phyloP scores from a whole-genome alignment of 1,140 invertebrate genomes.

The Aphaenogaster rudis region DNA sequence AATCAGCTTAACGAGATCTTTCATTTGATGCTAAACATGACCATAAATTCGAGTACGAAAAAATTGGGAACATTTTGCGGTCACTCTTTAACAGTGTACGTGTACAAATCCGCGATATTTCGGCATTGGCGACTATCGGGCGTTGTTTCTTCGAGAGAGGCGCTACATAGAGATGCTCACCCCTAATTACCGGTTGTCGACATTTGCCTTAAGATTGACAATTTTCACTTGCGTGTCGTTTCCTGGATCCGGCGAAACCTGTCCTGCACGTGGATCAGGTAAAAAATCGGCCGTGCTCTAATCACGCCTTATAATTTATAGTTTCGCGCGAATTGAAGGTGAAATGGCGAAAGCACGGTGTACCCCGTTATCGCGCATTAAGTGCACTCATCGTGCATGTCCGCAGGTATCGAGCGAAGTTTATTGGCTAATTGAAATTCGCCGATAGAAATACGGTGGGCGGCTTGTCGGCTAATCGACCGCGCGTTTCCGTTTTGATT shows the following conservation, averaged over 20 bases:
- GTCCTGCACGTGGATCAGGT: not conserved
- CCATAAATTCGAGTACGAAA: no score
- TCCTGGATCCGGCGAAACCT: conserved; percentile 54
- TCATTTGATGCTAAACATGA: no score
- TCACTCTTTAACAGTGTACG: no score
- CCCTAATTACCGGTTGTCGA: conserved; percentile 41
- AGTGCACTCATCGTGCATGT: conserved; percentile 22
- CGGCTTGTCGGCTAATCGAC: conserved; percentile 18
- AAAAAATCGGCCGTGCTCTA: conserved; percentile 18
- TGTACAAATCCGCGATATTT: not conserved
- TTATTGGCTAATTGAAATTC: conserved; percentile 45
- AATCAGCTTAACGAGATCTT: no score
- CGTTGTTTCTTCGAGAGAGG: not conserved
- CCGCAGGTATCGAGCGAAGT: conserved; percentile 31
- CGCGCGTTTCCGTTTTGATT: conserved; percentile 25
- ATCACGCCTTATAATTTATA: conserved; percentile 34
- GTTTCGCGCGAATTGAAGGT: conserved; percentile 61
- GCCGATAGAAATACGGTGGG: conserved; percentile 47
- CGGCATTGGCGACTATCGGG: not conserved
- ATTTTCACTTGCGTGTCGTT: conserved; percentile 41
- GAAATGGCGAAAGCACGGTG: conserved; percentile 67
- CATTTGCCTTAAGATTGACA: conserved; percentile 35
- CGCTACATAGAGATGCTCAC: not conserved
- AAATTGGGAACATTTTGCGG: no score
- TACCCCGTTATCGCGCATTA: conserved; percentile 31